These are phyloP conservation scores for Gyps fulvus DNA, from an alignment of 2,113 vertebrate species.

Conservation along the genomic window DNA sequence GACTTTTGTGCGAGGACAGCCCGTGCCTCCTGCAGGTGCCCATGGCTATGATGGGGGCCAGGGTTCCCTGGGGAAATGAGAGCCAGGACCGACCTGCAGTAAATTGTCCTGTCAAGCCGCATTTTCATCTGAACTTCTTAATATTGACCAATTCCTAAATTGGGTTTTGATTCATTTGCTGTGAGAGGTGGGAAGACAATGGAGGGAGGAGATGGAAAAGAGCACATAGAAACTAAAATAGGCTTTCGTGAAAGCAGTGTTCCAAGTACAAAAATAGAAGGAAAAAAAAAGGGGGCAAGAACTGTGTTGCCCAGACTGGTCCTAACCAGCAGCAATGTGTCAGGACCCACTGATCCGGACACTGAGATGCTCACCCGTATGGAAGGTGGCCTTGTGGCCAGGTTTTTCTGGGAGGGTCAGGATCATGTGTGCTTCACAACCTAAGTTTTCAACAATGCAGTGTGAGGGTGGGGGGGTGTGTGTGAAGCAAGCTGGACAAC, in stretches of 20 bases:
- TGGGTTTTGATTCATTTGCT: neutral
- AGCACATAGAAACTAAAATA: neutral
- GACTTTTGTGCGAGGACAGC: neutral
- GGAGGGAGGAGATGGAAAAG: neutral
- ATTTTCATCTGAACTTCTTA: neutral
- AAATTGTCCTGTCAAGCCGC: neutral
- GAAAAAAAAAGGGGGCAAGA: neutral
- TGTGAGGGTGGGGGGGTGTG: no score
- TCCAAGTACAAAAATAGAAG: neutral
- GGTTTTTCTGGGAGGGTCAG: neutral
- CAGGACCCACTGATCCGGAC: neutral
- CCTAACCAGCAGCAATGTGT: neutral
- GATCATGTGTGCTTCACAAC: rapidly evolving
- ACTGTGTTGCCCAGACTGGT: neutral
- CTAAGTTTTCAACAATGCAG: neutral
- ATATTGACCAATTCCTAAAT: neutral
- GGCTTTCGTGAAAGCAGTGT: neutral
- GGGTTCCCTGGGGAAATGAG: neutral
- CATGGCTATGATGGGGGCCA: rapidly evolving
- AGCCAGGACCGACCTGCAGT: neutral
- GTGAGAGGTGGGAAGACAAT: neutral
- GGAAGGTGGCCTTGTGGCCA: neutral
- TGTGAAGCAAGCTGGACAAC: neutral
- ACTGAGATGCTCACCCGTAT: neutral
- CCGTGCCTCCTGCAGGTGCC: neutral